These are phyloP conservation scores for Parazoanthus atlanticus DNA, from an alignment of 92 coral and sea anemone species.

Conservation along the genomic window DNA sequence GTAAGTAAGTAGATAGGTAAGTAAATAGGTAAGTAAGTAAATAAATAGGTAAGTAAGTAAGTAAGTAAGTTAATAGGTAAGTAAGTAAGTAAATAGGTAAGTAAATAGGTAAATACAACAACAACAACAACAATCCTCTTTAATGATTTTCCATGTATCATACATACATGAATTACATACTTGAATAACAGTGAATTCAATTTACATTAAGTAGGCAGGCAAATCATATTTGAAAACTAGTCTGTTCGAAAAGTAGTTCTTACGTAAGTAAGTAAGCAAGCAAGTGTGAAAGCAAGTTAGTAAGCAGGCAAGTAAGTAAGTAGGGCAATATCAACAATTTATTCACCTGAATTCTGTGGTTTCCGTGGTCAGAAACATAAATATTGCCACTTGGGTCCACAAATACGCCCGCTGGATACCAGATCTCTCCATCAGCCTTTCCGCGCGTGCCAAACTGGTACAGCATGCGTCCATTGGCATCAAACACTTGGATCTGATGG, in stretches of 20 bases:
- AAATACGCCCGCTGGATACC: constrained; percentile 92
- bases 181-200: too few relatives aligned
- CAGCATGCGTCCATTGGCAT: constrained; percentile 64
- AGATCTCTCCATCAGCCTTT: constrained; percentile 84
- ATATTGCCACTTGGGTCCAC: constrained; percentile 63
- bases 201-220: too few relatives aligned
- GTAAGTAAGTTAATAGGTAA: not conserved
- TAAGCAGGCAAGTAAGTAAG: not conserved
- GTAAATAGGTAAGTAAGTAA: not conserved
- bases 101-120: too few relatives aligned
- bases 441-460: constrained; percentile 87
- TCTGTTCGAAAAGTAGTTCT: not conserved
- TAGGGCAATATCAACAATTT: not conserved
- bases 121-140: too few relatives aligned
- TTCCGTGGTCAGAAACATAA: constrained; percentile 87
- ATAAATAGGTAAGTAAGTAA: not conserved
- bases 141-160: too few relatives aligned
- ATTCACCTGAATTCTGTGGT: constrained; percentile 80
- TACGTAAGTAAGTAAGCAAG: not conserved
- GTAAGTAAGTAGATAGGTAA: not conserved
- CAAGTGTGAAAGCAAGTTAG: not conserved
- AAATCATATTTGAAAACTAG: too few relatives aligned
- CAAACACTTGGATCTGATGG: constrained; percentile 79
- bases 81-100: not conserved
- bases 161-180: too few relatives aligned